Evolutionary conservation across 2,113 vertebrate species (phyloP), one percentile per base, ranked within the genome.

Genomic region (Strigops habroptila): DNA sequence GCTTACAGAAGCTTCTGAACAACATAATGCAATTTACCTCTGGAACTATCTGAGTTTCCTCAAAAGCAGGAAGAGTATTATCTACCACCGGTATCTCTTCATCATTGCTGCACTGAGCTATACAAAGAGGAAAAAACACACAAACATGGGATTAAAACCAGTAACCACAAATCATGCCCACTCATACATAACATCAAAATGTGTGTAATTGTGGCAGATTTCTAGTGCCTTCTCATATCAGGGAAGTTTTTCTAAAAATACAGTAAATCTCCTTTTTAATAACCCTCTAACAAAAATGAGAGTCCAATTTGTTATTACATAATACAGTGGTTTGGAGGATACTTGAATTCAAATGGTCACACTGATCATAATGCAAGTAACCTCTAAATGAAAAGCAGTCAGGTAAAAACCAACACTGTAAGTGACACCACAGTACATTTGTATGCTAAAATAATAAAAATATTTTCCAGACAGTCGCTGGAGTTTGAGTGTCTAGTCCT

Each of bases 11-110:
- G 41, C 30, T 67, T 93, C 41, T 76, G 17, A 64, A 23, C 28
- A 71, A 75, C 10, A 1, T 33, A 82, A 41, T 1, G 3, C 48
- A 37, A 55, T 69, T 96, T 97, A 99, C 99, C 98, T 99, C 97
- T 60, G 88, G 48, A 71, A 83, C n/a, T 39, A 92, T 33, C 28
- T 93, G 94, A 18, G 93, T 95, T 88, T 98, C 97, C 70, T 96
- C 97, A 68, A 95, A 28, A 53, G 94, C 73, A 92, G 94, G 84
- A 25, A 96, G 88, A 51, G 93, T 95, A 81, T 94, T 90, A 46
- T 98, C 98, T 96, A 91, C 95, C 63, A 86, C 60, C 48, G 97
- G 86, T 52, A 88, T 53, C 27, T 78, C 79, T 73, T 60, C 94
- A 57, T 94, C 96, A 53, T 96, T 94, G 49, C 16, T 88, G 68